Conservation (phyloP, 2,113 vertebrate species). For the Miniopterus natalensis region DNA sequence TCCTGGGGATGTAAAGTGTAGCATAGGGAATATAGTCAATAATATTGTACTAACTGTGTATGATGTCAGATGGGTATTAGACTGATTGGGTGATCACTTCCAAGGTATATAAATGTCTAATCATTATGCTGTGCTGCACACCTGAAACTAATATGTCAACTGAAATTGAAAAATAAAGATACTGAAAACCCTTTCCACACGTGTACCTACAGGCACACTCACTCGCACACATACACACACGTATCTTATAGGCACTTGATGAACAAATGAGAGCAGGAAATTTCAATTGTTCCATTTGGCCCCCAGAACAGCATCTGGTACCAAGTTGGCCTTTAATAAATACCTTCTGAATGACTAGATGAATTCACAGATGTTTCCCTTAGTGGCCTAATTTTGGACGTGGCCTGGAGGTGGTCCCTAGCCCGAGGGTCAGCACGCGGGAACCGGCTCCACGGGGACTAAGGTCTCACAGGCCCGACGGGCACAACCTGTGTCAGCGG, state of each 20-base stretch:
- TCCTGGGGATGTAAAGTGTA: background rate
- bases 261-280: conserved; percentile 30
- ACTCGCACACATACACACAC: too few species aligned
- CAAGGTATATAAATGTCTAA: background rate
- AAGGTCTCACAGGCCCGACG: conserved; percentile 49
- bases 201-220: background rate
- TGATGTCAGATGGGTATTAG: background rate
- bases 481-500: conserved; percentile 65
- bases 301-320: background rate
- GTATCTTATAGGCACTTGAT: background rate
- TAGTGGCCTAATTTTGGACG: conserved; percentile 38
- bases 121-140: background rate
- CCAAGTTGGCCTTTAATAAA: conserved; percentile 58
- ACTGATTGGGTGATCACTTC: background rate
- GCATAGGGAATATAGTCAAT: background rate
- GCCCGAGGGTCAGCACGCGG: background rate
- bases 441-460: background rate
- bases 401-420: background rate
- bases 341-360: conserved; percentile 35
- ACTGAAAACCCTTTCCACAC: background rate
- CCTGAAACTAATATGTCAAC: background rate
- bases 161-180: background rate
- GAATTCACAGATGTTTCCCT: conserved; percentile 57
- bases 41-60: background rate
- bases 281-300: background rate